Evolutionary conservation across 2,113 vertebrate species (phyloP), one percentile per base, ranked within the genome.

Genomic region (Lepus timidus): DNA sequence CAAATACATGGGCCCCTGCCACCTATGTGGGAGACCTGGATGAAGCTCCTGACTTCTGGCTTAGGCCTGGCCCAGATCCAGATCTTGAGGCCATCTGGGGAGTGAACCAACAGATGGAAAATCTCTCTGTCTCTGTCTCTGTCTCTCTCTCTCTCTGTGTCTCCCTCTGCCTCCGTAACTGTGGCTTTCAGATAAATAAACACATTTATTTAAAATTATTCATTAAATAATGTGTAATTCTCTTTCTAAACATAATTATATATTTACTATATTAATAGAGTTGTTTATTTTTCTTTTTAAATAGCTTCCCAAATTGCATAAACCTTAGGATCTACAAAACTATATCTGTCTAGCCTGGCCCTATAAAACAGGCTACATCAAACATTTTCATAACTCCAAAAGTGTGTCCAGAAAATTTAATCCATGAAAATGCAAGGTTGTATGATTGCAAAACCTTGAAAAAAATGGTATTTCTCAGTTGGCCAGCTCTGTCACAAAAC

Each of bases 201-300:
- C 17, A 19, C 14, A 58, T 7, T 51, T 88, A 11, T 20, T 91
- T 95, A 51, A 16, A 92, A 31, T 87, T 90, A 76, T 13, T 93
- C 33, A 62, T 39, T 70, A 58, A 86, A 70, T 67, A 89, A 67
- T 65, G 0, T 65, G 10, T 65, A 94, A 64, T 65, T 52, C 36
- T 81, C 36, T 76, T 93, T 90, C n/a, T 49, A 44, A 44, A 44
- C 44, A 44, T 44, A 44, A 44, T 76, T 93, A 16, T 4, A 39
- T 88, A 61, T 23, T 22, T 75, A 78, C 80, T 90, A 62, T 85
- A n/a, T 81, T 86, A 83, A 95, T 92, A 64, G 27, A 39, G 58
- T 87, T 75, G 1, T 61, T 20, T 76, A 23, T 22, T 73, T 90
- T 91, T 96, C 85, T 44, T 27, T 52, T 85, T 55, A 49, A 44